Conservation (phyloP, 2,113 vertebrate species). For the Lepus americanus region DNA sequence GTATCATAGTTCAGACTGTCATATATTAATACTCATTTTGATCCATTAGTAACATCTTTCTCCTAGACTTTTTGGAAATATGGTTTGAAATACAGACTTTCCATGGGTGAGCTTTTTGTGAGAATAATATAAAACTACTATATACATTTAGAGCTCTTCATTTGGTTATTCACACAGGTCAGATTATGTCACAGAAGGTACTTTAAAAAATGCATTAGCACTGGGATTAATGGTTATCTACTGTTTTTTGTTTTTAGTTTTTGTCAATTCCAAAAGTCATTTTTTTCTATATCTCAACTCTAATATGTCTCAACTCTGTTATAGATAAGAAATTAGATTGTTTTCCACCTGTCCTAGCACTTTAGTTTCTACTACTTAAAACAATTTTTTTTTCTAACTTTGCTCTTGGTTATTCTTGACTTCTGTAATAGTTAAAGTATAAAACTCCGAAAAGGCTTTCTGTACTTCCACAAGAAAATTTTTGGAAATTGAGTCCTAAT, state of each 20-base stretch:
- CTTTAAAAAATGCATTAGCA: neutral
- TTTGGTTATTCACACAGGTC: neutral
- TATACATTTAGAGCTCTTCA: neutral
- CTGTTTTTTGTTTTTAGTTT: neutral
- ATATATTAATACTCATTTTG: neutral
- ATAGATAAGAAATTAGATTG: neutral
- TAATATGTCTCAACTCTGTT: neutral
- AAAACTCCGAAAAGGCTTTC: neutral
- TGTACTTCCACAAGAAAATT: conserved; percentile 4
- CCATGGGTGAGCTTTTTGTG: neutral
- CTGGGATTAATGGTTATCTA: neutral
- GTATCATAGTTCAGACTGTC: neutral
- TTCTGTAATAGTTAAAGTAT: neutral
- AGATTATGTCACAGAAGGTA: neutral
- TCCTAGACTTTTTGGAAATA: neutral
- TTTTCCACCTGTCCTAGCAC: neutral
- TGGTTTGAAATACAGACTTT: neutral
- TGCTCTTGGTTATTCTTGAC: neutral
- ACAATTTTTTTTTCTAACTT: conserved; percentile 43
- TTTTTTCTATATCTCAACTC: neutral
- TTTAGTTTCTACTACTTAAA: conserved; percentile 28
- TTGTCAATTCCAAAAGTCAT: neutral
- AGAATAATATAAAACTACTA: neutral
- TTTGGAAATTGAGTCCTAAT: conserved; percentile 6
- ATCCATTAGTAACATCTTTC: neutral